Evolutionary conservation across 2,113 vertebrate genomes (phyloP), one percentile per base, ranked within the genome.

Genomic region (Mirounga angustirostris): DNA sequence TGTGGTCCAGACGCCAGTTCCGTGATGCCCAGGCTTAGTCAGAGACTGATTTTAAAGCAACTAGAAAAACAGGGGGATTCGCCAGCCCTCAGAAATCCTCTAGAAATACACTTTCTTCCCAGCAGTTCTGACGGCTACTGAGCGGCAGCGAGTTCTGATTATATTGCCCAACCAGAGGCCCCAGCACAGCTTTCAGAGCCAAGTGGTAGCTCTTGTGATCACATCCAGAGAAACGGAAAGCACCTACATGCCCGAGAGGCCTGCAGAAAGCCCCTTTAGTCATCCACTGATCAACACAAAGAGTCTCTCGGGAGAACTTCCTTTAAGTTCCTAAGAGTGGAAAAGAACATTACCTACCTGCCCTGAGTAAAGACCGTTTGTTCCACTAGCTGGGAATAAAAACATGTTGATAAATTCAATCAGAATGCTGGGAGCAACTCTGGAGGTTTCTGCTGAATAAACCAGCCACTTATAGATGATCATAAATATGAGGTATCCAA

Each of bases 351-450:
- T 2, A 95, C 98, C 97, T 52, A 99, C 99, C 99, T 99, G 99
- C 82, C 99, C 99, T 0, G 97, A 93, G 91, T 99, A 99, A 56
- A 99, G 99, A 2, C 96, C 98, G 0, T 97, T 95, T 1, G 97
- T 84, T 43, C 96, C 76, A n/a, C 98, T 98, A 0, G 98, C 88
- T 79, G 99, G 99, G 98, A 99, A 99, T 30, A 99, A 98, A 97
- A 99, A 99, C 99, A 99, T 99, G 98, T 99, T 99, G 94, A 99
- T 99, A 94, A 99, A 99, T 9, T 99, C 99, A 58, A 99, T 99
- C 94, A 99, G 99, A 96, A 99, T 99, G 97, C 99, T 99, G 0
- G 99, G 99, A 30, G 99, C 99, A 0, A 78, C 1, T 8, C 33
- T 97, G 3, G 99, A 99, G 91, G 99, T 97, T 26, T 95, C 28